Evolutionary conservation across 2,888 invertebrate species (phyloP).

Genomic region (Pollenia angustigena): DNA sequence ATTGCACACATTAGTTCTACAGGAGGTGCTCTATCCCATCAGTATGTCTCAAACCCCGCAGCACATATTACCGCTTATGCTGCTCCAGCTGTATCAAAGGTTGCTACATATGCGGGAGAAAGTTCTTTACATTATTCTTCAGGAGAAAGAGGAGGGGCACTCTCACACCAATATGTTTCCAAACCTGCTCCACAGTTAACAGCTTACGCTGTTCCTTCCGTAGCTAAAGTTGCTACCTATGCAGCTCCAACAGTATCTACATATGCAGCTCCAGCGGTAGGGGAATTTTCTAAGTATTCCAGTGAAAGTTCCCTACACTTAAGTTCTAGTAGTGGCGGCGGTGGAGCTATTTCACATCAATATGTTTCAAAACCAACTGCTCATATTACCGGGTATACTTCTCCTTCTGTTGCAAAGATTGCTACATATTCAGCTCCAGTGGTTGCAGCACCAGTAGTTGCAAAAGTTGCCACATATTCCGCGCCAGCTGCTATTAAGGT

Average conservation of each 20-base stretch:
- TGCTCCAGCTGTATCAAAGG: slow-evolving; percentile 69
- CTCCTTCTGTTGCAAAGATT: neutral
- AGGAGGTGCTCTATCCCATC: slow-evolving; percentile 69
- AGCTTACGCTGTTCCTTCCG: slow-evolving; percentile 67
- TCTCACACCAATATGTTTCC: slow-evolving; percentile 78
- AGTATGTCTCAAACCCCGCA: slow-evolving; percentile 75
- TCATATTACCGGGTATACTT: slow-evolving; percentile 47
- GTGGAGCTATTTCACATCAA: slow-evolving; percentile 77
- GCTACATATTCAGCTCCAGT: slow-evolving; percentile 70
- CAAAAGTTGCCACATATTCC: slow-evolving; percentile 60
- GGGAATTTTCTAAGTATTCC: slow-evolving; percentile 44
- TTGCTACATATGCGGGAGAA: slow-evolving; percentile 67
- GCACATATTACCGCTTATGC: slow-evolving; percentile 71
- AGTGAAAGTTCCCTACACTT: slow-evolving; percentile 27
- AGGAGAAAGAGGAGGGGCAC: slow-evolving; percentile 74
- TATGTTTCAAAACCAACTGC: slow-evolving; percentile 76
- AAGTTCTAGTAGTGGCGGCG: neutral
- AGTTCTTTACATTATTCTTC: slow-evolving; percentile 64
- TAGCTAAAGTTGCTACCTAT: slow-evolving; percentile 52
- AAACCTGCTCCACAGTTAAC: slow-evolving; percentile 72
- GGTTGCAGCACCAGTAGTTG: slow-evolving; percentile 61
- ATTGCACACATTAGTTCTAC: slow-evolving; percentile 39
- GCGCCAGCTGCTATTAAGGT: slow-evolving; percentile 63
- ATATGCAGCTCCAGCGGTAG: slow-evolving; percentile 72
- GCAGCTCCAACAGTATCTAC: slow-evolving; percentile 64